These are phyloP conservation scores for Brachylomia viminalis DNA, from an alignment of 2,888 invertebrate genomes.

Conservation along the genomic window DNA sequence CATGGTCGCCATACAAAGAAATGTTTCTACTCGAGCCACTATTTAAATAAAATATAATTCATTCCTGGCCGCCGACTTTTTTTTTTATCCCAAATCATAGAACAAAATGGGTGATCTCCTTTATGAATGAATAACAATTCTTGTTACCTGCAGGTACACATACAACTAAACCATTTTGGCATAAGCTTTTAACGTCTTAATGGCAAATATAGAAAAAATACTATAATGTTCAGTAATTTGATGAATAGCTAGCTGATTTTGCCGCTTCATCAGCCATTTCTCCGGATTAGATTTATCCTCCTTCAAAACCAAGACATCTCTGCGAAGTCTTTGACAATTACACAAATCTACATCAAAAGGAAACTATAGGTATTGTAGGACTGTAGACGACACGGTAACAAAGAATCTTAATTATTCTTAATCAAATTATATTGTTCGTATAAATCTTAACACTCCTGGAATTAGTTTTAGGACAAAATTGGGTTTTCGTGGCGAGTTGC, in stretches of 20 bases:
- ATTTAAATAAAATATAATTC: no score
- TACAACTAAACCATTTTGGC: not conserved
- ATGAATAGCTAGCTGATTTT: not conserved
- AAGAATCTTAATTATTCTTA: conserved; percentile 56
- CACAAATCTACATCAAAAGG: conserved; percentile 49
- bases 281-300: conserved; percentile 17
- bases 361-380: conserved; percentile 42
- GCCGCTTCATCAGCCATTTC: not conserved
- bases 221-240: not conserved
- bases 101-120: no score
- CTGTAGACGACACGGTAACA: conserved; percentile 31
- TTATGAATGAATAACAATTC: not conserved
- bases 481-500: conserved; percentile 6
- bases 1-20: no score
- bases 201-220: not conserved
- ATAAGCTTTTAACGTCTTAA: not conserved
- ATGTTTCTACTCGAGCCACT: no score
- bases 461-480: conserved; percentile 58
- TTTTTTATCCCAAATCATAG: no score
- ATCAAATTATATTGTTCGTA: conserved; percentile 51
- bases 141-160: not conserved
- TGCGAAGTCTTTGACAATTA: conserved; percentile 51
- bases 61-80: no score
- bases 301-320: conserved; percentile 23
- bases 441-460: conserved; percentile 54